These are phyloP conservation scores for Pyrgilauda ruficollis DNA, from an alignment of 2,113 vertebrate genomes.

Conservation along the genomic window DNA sequence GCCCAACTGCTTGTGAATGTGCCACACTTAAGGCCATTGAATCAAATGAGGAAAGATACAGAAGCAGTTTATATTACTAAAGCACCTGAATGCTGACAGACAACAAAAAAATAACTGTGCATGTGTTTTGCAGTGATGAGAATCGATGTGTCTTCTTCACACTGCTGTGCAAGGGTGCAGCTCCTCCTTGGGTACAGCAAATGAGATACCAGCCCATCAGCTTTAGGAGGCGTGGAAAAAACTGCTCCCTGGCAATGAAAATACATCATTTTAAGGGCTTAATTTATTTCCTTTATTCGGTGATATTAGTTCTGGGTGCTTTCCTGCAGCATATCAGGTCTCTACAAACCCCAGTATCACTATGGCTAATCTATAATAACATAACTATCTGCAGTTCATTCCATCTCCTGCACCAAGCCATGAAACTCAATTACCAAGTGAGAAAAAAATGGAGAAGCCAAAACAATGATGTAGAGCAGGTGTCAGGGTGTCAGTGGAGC, in stretches of 20 bases:
- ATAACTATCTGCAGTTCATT: constrained; percentile 12
- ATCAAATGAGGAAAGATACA: neutral
- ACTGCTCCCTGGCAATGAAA: constrained; percentile 27
- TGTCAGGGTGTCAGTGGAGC: neutral
- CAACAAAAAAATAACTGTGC: neutral
- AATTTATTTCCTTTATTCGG: constrained; percentile 28
- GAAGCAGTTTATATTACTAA: neutral
- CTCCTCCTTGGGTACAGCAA: neutral
- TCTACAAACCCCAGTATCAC: constrained; percentile 13
- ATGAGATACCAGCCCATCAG: neutral
- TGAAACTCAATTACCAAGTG: constrained; percentile 47
- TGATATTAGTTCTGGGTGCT: constrained; percentile 22
- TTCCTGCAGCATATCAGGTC: constrained; percentile 1
- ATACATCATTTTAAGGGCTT: constrained; percentile 27
- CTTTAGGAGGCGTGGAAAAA: neutral
- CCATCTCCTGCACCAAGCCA: constrained; percentile 2
- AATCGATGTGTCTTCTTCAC: neutral
- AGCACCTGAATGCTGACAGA: neutral
- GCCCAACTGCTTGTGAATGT: neutral
- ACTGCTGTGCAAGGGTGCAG: neutral
- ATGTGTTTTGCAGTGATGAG: neutral
- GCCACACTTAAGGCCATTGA: accelerated
- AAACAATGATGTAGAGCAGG: neutral
- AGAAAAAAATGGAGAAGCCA: neutral
- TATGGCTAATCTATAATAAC: constrained; percentile 31